Evolutionary conservation across 2,888 invertebrate species (phyloP).

Genomic region (Coecobrya sp.): DNA sequence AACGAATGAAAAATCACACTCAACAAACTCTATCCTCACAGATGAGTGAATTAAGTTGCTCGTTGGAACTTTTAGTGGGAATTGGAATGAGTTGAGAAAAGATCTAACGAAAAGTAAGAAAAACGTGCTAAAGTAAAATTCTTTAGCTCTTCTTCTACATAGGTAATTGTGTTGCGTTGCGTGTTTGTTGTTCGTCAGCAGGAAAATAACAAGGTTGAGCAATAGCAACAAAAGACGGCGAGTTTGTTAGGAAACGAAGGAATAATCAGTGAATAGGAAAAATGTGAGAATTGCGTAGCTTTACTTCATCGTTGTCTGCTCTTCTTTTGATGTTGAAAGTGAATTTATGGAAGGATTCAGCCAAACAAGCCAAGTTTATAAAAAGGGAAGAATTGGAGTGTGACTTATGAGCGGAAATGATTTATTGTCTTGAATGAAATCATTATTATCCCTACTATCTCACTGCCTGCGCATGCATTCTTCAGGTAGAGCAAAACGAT

Average conservation of each 20-base stretch:
- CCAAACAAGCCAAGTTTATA: not conserved
- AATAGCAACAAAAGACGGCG: not conserved
- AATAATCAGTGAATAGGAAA: not conserved
- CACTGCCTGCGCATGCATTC: not conserved
- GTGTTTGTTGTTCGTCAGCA: constrained; percentile 29
- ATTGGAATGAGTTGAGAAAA: not conserved
- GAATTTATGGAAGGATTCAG: constrained; percentile 30
- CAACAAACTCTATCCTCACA: not conserved
- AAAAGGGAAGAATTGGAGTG: constrained; percentile 77
- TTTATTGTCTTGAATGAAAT: constrained; percentile 79
- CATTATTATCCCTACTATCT: constrained; percentile 63
- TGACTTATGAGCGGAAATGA: constrained; percentile 81
- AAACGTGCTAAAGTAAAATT: constrained; percentile 44
- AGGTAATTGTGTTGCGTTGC: constrained; percentile 18
- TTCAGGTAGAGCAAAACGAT: not conserved
- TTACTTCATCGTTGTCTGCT: not conserved
- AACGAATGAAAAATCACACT: not conserved
- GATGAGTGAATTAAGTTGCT: constrained; percentile 28
- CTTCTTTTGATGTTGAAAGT: not conserved
- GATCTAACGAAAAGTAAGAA: not conserved
- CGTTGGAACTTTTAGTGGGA: constrained; percentile 13
- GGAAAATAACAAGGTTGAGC: not conserved
- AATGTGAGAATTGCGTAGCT: not conserved
- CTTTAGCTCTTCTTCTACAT: not conserved
- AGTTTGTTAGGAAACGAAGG: not conserved